Evolutionary conservation across 1,140 invertebrate genomes (phyloP).

Genomic region (Monochamus saltuarius): DNA sequence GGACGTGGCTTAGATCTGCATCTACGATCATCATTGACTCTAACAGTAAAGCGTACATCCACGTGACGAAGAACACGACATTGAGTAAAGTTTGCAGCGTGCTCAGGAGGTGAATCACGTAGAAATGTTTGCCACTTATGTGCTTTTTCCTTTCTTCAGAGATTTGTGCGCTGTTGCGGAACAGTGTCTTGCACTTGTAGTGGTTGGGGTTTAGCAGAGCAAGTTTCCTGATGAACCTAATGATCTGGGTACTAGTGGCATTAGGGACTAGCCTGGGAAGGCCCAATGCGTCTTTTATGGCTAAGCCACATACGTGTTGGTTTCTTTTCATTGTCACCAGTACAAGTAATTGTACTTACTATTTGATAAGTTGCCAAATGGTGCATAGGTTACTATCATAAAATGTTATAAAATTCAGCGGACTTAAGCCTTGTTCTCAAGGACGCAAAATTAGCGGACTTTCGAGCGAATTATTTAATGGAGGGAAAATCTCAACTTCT

Average conservation of each 20-base stretch:
- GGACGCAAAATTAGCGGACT: no score
- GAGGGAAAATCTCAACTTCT: no score
- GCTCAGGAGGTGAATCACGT: slow-evolving; percentile 29
- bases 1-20: no score
- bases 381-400: no score
- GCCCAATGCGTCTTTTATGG: background rate
- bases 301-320: no score
- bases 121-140: slow-evolving; percentile 4
- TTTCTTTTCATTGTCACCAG: no score
- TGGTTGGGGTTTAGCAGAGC: slow-evolving; percentile 21
- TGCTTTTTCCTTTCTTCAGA: slow-evolving; percentile 22
- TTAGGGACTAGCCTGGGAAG: slow-evolving; percentile 16
- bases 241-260: slow-evolving; percentile 16
- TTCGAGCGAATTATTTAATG: no score
- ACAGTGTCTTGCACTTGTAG: slow-evolving; percentile 16
- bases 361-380: no score
- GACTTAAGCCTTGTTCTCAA: no score
- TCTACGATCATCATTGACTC: background rate
- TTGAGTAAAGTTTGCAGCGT: slow-evolving; percentile 17
- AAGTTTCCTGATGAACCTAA: slow-evolving; percentile 9
- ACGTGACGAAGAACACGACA: slow-evolving; percentile 18
- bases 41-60: no score
- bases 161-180: slow-evolving; percentile 19
- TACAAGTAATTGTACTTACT: no score
- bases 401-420: no score